Evolutionary conservation across 92 coral and sea anemone genomes (phyloP).

Genomic region (Epizoanthus rinbou): DNA sequence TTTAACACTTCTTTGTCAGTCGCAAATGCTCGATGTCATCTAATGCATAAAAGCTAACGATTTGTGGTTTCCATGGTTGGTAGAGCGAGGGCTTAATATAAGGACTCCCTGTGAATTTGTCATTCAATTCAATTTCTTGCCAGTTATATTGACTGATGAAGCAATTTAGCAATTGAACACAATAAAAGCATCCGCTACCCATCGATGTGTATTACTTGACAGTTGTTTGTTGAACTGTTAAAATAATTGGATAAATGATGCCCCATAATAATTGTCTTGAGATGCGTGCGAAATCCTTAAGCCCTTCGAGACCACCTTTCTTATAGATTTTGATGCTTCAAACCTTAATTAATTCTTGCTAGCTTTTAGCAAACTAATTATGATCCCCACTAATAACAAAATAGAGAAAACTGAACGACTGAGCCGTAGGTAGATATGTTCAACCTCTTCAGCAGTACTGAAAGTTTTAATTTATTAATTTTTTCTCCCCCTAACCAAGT

Average conservation of each 20-base stretch:
- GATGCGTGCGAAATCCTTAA: slow-evolving; percentile 8
- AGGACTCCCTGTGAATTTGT: neutral
- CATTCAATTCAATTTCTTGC: neutral
- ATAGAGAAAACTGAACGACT: too few species aligned
- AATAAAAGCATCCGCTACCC: neutral
- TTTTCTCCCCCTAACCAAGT: neutral
- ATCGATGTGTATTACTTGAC: neutral
- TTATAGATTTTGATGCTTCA: neutral
- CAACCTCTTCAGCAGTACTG: too few species aligned
- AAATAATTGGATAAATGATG: slow-evolving; percentile 1
- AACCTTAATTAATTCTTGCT: too few species aligned
- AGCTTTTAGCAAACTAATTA: too few species aligned
- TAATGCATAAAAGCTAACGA: neutral
- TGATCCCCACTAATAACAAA: too few species aligned
- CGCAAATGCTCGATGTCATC: neutral
- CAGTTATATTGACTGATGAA: neutral
- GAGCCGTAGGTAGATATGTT: neutral
- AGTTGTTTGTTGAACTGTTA: neutral
- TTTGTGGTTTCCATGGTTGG: neutral
- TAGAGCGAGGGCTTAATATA: neutral
- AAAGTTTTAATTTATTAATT: neutral
- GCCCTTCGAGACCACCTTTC: neutral
- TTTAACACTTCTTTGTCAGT: neutral
- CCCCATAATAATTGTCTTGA: neutral
- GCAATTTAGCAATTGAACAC: too few species aligned